Evolutionary conservation across 2,113 vertebrate species (phyloP).

Genomic region (Garra rufa): DNA sequence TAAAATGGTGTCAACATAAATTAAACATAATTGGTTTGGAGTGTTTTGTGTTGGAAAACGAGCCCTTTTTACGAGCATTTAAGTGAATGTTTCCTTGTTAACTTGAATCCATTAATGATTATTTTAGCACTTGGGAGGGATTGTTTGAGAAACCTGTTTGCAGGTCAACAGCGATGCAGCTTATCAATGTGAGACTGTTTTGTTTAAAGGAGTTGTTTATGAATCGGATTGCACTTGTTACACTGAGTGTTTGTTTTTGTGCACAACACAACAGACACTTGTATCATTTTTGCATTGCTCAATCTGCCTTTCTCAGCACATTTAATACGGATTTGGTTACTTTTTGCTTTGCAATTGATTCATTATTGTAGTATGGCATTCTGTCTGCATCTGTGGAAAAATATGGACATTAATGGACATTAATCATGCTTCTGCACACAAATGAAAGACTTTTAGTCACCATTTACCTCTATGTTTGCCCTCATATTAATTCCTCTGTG

Average conservation of each 20-base stretch:
- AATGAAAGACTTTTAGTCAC: background rate
- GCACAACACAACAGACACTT: background rate
- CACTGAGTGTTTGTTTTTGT: background rate
- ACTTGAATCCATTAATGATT: background rate
- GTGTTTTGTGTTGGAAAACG: background rate
- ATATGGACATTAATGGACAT: no score
- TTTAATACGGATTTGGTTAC: background rate
- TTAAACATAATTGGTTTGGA: background rate
- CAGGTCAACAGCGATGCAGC: background rate
- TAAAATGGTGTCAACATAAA: background rate
- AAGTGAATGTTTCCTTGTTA: no score
- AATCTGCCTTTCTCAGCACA: background rate
- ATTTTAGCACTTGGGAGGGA: background rate
- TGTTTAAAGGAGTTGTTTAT: background rate
- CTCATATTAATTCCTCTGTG: background rate
- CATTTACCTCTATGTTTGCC: background rate
- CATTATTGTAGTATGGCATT: background rate
- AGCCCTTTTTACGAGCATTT: background rate
- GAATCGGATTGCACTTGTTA: background rate
- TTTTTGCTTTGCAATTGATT: background rate
- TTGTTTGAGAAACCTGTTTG: background rate
- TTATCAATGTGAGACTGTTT: background rate
- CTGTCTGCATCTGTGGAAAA: background rate
- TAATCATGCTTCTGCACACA: no score
- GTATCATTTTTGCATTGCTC: background rate